Conservation (phyloP, 2,113 vertebrate species). For the Henicopernis longicauda region DNA sequence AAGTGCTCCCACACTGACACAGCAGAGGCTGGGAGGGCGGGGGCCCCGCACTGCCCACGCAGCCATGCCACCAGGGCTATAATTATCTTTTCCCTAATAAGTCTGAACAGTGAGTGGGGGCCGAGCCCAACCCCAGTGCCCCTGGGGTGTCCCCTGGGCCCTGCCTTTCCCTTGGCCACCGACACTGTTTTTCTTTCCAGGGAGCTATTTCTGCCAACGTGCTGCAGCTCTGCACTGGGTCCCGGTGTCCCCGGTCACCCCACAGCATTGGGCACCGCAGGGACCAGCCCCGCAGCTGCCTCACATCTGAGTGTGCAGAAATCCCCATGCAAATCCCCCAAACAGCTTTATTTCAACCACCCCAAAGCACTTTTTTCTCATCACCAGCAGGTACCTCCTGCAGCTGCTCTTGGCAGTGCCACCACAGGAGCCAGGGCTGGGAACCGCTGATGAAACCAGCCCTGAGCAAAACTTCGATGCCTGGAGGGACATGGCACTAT, state of each 20-base stretch:
- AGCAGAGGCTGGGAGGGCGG: not conserved
- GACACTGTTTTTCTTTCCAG: not conserved
- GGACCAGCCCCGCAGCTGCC: not conserved
- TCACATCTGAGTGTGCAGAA: fast-evolving
- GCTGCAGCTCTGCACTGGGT: fast-evolving
- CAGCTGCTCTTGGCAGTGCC: not conserved
- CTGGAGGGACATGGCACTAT: fast-evolving
- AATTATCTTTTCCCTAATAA: slow-evolving; percentile 3
- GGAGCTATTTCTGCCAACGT: not conserved
- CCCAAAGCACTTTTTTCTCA: not conserved
- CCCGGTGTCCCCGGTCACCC: not conserved
- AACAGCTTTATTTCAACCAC: not conserved
- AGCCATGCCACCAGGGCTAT: not conserved
- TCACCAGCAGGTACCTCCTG: not conserved
- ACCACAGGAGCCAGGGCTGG: not conserved
- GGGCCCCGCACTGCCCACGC: not conserved
- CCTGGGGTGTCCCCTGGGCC: not conserved
- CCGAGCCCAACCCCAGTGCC: not conserved
- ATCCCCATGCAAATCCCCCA: not conserved
- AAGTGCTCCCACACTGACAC: not conserved
- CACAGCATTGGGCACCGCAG: not conserved
- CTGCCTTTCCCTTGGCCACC: not conserved
- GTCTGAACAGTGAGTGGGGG: not conserved
- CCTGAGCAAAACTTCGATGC: not conserved
- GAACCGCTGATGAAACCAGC: fast-evolving